phyloP scores from a whole-genome alignment of 2,113 vertebrate species.

The Mus pahari region DNA sequence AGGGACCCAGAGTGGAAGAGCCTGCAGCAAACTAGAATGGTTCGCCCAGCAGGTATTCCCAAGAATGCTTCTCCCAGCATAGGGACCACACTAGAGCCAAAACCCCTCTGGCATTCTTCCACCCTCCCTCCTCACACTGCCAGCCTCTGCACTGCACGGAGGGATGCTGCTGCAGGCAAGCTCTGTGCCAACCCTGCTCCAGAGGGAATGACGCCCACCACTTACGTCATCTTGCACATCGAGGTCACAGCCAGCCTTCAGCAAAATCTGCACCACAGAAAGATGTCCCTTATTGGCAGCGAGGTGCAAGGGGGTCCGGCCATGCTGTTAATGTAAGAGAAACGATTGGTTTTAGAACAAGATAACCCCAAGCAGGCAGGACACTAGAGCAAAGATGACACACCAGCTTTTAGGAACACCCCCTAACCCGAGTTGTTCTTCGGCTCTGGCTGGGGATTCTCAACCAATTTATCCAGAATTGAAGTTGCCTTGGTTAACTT shows the following conservation, averaged over 20 bases:
- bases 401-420: background rate
- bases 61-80: background rate
- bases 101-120: background rate
- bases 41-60: background rate
- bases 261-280: slow-evolving; percentile 93
- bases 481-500: slow-evolving; percentile 32
- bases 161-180: background rate
- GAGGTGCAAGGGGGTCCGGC: slow-evolving; percentile 95
- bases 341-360: slow-evolving; percentile 63
- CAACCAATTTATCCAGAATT: background rate
- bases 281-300: slow-evolving; percentile 96
- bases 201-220: slow-evolving; percentile 68
- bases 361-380: background rate
- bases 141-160: background rate
- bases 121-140: too few relatives aligned
- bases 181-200: background rate
- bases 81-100: background rate
- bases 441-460: background rate
- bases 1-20: background rate
- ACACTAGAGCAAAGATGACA: background rate
- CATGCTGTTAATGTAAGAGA: slow-evolving; percentile 91
- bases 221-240: slow-evolving; percentile 98
- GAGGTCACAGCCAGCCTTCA: slow-evolving; percentile 97
- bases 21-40: background rate
- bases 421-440: background rate